Base-by-base conservation (phyloP, 92 coral and sea anemone species). In the Zoanthus solanderi region DNA sequence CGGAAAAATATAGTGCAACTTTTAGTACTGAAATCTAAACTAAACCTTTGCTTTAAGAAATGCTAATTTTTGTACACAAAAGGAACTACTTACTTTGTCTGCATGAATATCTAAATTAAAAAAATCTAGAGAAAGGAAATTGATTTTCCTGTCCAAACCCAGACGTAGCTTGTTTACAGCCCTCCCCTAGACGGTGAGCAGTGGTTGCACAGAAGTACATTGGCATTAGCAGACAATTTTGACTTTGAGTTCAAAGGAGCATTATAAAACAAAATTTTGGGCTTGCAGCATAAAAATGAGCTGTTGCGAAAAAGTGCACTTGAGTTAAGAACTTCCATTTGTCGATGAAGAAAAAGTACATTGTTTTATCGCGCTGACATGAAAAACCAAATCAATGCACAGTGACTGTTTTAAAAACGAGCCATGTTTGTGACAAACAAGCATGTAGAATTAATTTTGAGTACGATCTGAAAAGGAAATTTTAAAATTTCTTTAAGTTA, bases 321-420 rank as follows among this genome's bases (percentile, higher is more conserved):
- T 2, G 65, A 17, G 1, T 14, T 58, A 18, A 18, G 4, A 44
- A 23, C 28, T 52, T 76, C 11, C n/a, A 48, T 28, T 48, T 44
- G 57, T 76, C 23, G 17, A 14, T 58, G 65, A 18, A 16, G 15
- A 28, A 30, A 46, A 37, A 52, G 16, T 54, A 28, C n/a, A 76
- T 48, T 76, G 54, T 52, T 76, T 4, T 52, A 31, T 76, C 80
- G n/a, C 63, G 80, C 15, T 76, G 34, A 28, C 6, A 28, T 76
- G 80, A 7, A 50, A 50, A 30, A 67, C n/a, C 11, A 23, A 11
- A 67, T 1, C 5, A 65, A 23, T 0, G 72, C 1, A 58, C 1
- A 58, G n/a, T 58, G 7, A 58, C n/a, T 58, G 65, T 58, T 67
- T 67, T 67, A 67, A 10, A 18, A 67, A 23, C 72, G 34, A 30